Evolutionary conservation across 2,888 invertebrate species (phyloP).

Genomic region (Archips crataeganus): DNA sequence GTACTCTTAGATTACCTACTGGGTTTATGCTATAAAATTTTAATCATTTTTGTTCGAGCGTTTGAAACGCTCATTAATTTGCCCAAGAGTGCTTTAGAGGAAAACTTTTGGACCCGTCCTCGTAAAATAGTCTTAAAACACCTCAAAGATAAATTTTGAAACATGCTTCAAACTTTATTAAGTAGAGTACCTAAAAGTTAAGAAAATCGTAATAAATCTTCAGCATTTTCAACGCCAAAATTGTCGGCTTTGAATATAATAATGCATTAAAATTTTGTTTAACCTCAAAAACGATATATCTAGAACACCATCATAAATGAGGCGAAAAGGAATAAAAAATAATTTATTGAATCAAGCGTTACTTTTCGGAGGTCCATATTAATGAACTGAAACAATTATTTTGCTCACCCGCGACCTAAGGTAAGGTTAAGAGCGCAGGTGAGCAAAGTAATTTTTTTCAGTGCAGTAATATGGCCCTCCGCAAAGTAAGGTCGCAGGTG

Average conservation of each 20-base stretch:
- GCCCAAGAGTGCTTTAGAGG: neutral
- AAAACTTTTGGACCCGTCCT: neutral
- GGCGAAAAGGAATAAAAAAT: too few species aligned
- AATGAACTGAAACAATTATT: too few species aligned
- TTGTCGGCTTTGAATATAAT: neutral
- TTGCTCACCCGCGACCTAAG: too few species aligned
- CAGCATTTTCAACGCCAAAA: neutral
- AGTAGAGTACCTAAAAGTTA: neutral
- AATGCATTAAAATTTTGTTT: neutral
- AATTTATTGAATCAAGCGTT: too few species aligned
- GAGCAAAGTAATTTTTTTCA: too few species aligned
- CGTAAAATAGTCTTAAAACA: conserved; percentile 7
- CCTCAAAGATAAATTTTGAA: neutral
- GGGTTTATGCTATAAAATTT: neutral
- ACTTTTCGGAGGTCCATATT: too few species aligned
- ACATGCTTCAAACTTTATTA: neutral
- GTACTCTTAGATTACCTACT: neutral
- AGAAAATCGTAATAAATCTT: neutral
- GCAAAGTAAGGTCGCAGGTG: too few species aligned
- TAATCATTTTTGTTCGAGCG: neutral
- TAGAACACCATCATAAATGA: too few species aligned
- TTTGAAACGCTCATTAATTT: neutral
- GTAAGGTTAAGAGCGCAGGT: too few species aligned
- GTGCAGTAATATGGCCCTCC: too few species aligned
- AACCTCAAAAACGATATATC: too few species aligned